Conservation (phyloP, 2,113 vertebrate genomes). For the Tyrannus savana region DNA sequence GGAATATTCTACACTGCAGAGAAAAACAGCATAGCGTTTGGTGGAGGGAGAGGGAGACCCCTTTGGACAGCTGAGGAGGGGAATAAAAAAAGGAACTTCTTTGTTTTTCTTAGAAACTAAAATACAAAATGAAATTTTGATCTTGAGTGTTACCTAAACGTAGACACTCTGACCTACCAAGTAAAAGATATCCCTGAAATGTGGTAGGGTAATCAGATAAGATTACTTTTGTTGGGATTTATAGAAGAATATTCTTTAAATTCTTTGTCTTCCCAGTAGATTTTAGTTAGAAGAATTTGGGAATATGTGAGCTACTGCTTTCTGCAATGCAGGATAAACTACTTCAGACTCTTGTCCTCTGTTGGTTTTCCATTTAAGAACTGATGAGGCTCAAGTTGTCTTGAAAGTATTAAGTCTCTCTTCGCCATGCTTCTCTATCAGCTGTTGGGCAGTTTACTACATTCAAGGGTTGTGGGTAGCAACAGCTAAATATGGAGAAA, state of each 20-base stretch:
- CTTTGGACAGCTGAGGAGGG: not conserved
- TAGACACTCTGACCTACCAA: not conserved
- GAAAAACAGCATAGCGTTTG: not conserved
- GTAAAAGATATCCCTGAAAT: not conserved
- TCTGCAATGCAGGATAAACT: not conserved
- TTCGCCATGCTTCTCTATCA: not conserved
- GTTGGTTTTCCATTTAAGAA: not conserved
- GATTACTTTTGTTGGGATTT: not conserved
- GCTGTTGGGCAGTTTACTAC: not conserved
- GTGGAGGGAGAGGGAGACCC: not conserved
- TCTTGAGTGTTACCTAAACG: not conserved
- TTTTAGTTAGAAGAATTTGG: not conserved
- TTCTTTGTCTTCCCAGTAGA: not conserved
- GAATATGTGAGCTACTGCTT: not conserved
- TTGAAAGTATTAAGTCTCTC: not conserved
- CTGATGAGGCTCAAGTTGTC: not conserved
- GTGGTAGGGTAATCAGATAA: not conserved
- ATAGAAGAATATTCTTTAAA: not conserved
- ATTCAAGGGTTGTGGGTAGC: not conserved
- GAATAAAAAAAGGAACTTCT: not conserved
- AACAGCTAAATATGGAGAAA: not conserved
- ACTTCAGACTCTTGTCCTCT: not conserved
- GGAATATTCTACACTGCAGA: not conserved
- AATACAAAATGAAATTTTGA: not conserved
- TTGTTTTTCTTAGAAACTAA: not conserved